Base-by-base conservation (phyloP, 2,797 vertebrate genomes). In the Fistularia commersonii region DNA sequence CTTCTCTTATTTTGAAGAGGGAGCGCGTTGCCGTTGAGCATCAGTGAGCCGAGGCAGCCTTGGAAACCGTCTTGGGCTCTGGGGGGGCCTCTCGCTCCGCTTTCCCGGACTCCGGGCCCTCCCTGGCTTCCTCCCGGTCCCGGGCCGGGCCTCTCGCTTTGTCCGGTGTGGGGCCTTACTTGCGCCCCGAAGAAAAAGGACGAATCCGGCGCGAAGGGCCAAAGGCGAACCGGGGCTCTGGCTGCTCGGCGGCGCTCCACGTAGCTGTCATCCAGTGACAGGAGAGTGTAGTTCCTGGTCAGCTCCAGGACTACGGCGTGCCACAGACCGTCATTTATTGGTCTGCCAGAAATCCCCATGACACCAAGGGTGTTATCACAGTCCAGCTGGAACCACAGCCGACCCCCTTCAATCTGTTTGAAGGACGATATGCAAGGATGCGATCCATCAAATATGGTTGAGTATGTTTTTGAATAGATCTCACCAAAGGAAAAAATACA, bases 301-400 rank as follows among this genome's bases (percentile, higher is more conserved):
- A 99, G 91, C 76, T 96, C 95, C 39, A 99, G 85, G 41, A 93
- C 91, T 9, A 98, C 84, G 0, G 91, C 82, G 37, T 99, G 97
- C 97, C 97, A 99, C 8, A 89, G 89, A 12, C 97, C 97, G 3
- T 99, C 97, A 0, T 93, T 97, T 76, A 99, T 88, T 15, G 94
- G 93, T 51, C 91, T 92, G 68, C 94, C 96, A 11, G 97, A 95
- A 65, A 98, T 93, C 1, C 95, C 95, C 68, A 99, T 94, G 35
- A 96, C 93, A 32, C 95, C 95, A 0, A 93, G 92, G 34, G 92
- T 96, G 38, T 95, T 98, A 72, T 95, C 94, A 71, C 97, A 99
- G 79, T 99, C 94, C 72, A 96, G 89, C 76, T 97, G 97, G 80
- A 98, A 98, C 44, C 96, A 96, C 11, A 98, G 90, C 14, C 91